Base-by-base conservation (phyloP, 92 coral and sea anemone genomes). In the Phenganax subtilis region DNA sequence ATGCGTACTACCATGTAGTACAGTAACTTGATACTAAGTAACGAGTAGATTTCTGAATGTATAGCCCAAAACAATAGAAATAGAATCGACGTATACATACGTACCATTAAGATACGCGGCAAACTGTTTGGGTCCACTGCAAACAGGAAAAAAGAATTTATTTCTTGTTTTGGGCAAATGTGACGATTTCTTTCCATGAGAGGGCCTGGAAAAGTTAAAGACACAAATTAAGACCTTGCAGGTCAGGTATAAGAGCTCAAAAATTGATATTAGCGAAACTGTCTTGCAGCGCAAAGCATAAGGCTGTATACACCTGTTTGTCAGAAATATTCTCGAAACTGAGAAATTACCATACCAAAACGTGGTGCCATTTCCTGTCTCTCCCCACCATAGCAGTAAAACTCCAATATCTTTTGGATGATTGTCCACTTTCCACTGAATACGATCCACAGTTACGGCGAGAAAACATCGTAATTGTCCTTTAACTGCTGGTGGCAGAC, bases 71-170 rank as follows among this genome's bases (percentile, higher is more conserved):
- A 61, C 67, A 3, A 7, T 17, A 6, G 67, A 17, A 7, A n/a
- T 6, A 10, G 55, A 53, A 14, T 12, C 72, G 54, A 12, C 55
- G 28, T 59, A 76, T 83, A 20, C 25, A 20, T 20, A 20, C 25
- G 25, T 20, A 92, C 98, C 98, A 67, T 90, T 84, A 69, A 92
- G 87, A 71, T 94, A 94, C 16, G 98, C 92, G 67, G 89, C 80
- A 87, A 94, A 94, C 76, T 94, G 98, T 61, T 85, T 94, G 10
- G 98, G 98, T 62, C 98, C 98, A 85, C 98, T 94, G 71, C 98
- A 94, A 12, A 94, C 96, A 60, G 98, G 97, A 75, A 87, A 89
- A 67, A 92, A 82, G 28, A 84, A 93, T 72, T 89, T 76, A 15
- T 78, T 78, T 12, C 58, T 29, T 3, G 57, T 57, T 5, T 12